A percentile compares a stretch with the other conserved stretches of the same genome.
Conservation (phyloP, 2,797 vertebrate species). For the Garrulus glandarius region DNA sequence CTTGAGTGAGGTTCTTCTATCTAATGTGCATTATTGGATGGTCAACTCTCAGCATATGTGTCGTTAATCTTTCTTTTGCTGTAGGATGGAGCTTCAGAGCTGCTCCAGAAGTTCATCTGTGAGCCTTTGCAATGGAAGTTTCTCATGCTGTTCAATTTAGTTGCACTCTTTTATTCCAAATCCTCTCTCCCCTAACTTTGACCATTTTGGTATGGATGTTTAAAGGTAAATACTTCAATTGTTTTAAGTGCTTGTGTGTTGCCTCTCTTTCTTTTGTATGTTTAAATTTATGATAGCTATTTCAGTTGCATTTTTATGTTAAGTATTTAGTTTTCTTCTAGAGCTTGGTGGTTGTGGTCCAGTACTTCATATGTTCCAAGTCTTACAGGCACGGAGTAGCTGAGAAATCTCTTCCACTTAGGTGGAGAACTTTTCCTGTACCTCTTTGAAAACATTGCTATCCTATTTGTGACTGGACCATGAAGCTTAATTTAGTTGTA, state of each 20-base stretch:
- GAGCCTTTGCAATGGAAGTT: background rate
- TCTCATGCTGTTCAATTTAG: background rate
- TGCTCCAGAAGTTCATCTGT: background rate
- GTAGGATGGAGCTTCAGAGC: background rate
- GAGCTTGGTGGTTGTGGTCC: background rate
- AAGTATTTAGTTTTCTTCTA: background rate
- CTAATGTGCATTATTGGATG: background rate
- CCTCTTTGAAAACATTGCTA: background rate
- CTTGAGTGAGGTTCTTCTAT: background rate
- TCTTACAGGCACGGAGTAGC: background rate
- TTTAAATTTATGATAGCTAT: background rate
- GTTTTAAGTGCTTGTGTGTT: background rate
- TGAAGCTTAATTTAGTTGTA: background rate
- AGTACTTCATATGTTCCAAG: background rate
- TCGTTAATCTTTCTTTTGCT: background rate
- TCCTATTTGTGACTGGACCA: background rate
- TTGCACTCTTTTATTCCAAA: background rate
- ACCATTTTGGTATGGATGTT: background rate
- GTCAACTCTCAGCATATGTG: background rate
- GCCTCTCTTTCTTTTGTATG: background rate
- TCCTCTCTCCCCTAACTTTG: background rate
- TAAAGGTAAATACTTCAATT: background rate
- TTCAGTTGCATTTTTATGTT: background rate
- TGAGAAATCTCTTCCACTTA: background rate
- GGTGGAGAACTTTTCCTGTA: background rate